Conservation (phyloP, 92 coral and sea anemone species). For the Muricea muricata region DNA sequence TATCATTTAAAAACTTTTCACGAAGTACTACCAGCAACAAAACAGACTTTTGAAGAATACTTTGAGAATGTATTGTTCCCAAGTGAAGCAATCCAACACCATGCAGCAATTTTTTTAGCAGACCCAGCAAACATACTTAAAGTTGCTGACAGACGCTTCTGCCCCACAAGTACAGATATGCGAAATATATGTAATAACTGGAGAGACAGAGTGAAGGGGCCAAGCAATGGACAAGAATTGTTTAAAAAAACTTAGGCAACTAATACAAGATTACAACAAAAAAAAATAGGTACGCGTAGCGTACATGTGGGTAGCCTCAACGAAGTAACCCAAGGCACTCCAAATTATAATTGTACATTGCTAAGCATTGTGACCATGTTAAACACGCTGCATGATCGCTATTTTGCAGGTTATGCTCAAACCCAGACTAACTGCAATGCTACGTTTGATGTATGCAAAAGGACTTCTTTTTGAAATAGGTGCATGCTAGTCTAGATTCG, state of each 20-base stretch:
- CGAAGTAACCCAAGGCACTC: too few relatives aligned
- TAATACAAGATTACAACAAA: slow-evolving; percentile 43
- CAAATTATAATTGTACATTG: too few relatives aligned
- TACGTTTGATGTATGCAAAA: too few relatives aligned
- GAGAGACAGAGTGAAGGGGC: slow-evolving; percentile 57
- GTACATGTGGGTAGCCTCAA: too few relatives aligned
- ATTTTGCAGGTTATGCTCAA: too few relatives aligned
- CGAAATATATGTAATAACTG: slow-evolving; percentile 54
- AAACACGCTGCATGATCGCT: too few relatives aligned
- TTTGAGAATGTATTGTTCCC: slow-evolving; percentile 45
- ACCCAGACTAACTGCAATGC: too few relatives aligned
- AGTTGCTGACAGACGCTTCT: slow-evolving; percentile 47
- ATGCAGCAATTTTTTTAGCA: slow-evolving; percentile 24
- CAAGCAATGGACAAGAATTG: slow-evolving; percentile 63
- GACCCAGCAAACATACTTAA: slow-evolving; percentile 22
- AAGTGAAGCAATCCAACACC: slow-evolving; percentile 53
- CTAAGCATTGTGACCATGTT: too few relatives aligned
- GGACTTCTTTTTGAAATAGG: too few relatives aligned
- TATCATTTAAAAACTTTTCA: slow-evolving; percentile 31
- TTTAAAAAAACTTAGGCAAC: slow-evolving; percentile 39
- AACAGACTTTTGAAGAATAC: slow-evolving; percentile 49
- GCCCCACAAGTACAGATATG: slow-evolving; percentile 49
- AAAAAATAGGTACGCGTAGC: too few relatives aligned
- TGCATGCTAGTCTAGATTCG: too few relatives aligned
- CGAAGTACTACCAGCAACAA: slow-evolving; percentile 53